Evolutionary conservation across 2,888 invertebrate species (phyloP).

Genomic region (Lycophotia porphyrea): DNA sequence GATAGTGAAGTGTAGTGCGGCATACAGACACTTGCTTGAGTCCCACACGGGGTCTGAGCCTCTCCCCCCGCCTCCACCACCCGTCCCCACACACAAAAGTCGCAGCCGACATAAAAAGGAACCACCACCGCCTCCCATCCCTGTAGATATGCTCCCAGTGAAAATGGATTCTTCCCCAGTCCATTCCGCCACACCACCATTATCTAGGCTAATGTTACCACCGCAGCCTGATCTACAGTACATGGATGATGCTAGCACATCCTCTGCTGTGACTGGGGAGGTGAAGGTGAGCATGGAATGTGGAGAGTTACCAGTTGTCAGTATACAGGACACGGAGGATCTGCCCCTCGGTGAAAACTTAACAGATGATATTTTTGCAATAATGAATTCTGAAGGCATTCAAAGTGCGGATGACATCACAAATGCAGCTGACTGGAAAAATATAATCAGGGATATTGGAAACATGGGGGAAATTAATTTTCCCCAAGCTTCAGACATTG

Average conservation of each 20-base stretch:
- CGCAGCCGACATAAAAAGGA: slow-evolving; percentile 86
- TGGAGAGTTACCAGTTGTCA: slow-evolving; percentile 88
- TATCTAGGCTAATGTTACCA: slow-evolving; percentile 84
- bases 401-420: slow-evolving; percentile 88
- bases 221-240: slow-evolving; percentile 84
- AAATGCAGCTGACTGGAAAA: slow-evolving; percentile 88
- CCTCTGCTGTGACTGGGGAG: slow-evolving; percentile 80
- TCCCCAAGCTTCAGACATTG: slow-evolving; percentile 79
- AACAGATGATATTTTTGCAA: slow-evolving; percentile 88
- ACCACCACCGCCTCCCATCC: slow-evolving; percentile 79
- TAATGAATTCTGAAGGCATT: slow-evolving; percentile 89
- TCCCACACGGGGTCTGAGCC: slow-evolving; percentile 87
- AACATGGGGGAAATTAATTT: slow-evolving; percentile 88
- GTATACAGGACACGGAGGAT: slow-evolving; percentile 89
- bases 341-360: slow-evolving; percentile 86
- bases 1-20: slow-evolving; percentile 94
- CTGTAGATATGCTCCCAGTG: slow-evolving; percentile 79
- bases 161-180: slow-evolving; percentile 83
- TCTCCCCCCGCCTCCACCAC: slow-evolving; percentile 86
- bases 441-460: slow-evolving; percentile 87
- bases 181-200: slow-evolving; percentile 81
- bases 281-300: slow-evolving; percentile 86
- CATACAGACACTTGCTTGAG: slow-evolving; percentile 93
- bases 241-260: slow-evolving; percentile 81
- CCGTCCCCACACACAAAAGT: slow-evolving; percentile 77